These are phyloP conservation scores for Adela reaumurella DNA, from an alignment of 2,888 invertebrate genomes.

Conservation along the genomic window DNA sequence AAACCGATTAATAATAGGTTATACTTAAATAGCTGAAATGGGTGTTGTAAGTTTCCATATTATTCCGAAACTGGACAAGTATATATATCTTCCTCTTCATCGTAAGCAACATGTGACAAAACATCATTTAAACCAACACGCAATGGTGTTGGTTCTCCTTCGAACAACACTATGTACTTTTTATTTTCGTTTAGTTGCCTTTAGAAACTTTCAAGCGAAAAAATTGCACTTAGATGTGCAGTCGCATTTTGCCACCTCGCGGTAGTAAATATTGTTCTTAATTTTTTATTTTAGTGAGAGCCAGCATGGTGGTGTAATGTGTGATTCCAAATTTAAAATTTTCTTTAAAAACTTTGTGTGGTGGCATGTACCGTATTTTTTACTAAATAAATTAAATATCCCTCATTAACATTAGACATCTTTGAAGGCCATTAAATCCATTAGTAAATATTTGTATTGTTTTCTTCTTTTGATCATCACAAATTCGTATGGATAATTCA, in stretches of 20 bases:
- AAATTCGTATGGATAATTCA: background rate
- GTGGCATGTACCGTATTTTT: background rate
- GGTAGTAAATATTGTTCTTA: background rate
- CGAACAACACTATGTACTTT: background rate
- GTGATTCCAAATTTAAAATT: background rate
- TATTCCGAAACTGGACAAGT: too few relatives aligned
- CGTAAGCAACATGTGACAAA: too few relatives aligned
- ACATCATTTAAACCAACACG: too few relatives aligned
- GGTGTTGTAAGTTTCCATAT: too few relatives aligned
- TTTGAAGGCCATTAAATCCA: background rate
- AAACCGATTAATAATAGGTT: too few relatives aligned
- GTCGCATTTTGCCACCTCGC: background rate
- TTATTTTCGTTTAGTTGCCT: background rate
- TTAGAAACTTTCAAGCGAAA: background rate
- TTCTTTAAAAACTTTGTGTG: background rate
- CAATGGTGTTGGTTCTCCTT: background rate
- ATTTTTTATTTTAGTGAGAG: background rate
- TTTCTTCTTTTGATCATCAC: background rate
- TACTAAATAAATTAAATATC: background rate
- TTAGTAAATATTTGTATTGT: background rate
- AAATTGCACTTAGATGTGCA: background rate
- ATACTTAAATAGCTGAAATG: too few relatives aligned
- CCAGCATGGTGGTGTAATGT: background rate
- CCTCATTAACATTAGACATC: background rate
- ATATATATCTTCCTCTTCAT: too few relatives aligned